Percentiles rank a stretch among this genome's conserved stretches.
Evolutionary conservation across 2,797 vertebrate genomes (phyloP).

Genomic region (Chaunax sp.): DNA sequence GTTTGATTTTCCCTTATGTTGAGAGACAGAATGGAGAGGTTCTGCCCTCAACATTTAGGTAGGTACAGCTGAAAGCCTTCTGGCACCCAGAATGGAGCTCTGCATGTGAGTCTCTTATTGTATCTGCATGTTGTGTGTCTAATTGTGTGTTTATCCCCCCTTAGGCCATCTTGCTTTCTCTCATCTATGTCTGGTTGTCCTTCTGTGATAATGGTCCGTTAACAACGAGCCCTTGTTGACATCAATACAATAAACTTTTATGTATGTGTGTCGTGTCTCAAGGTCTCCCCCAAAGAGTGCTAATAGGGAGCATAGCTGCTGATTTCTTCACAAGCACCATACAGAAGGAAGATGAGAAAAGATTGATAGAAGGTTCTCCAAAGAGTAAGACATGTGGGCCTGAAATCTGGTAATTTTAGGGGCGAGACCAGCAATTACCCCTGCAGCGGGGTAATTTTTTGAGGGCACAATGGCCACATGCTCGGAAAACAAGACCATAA

Average conservation of each 20-base stretch:
- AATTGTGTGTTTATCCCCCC: conserved; percentile 14
- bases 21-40: conserved; percentile 31
- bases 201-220: conserved; percentile 39
- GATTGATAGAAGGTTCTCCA: neutral
- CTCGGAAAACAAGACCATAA: too few relatives aligned
- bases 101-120: conserved; percentile 15
- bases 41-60: conserved; percentile 36
- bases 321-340: conserved; percentile 8
- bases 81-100: conserved; percentile 25
- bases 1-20: conserved; percentile 5
- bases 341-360: conserved; percentile 1
- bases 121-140: conserved; percentile 13
- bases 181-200: conserved; percentile 29
- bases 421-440: too few relatives aligned
- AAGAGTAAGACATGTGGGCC: neutral
- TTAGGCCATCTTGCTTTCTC: conserved; percentile 35
- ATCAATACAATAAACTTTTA: conserved; percentile 36
- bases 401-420: too few relatives aligned
- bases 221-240: conserved; percentile 38
- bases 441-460: too few relatives aligned
- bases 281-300: conserved; percentile 5
- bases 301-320: neutral
- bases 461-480: too few relatives aligned
- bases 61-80: conserved; percentile 35
- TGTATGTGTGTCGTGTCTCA: conserved; percentile 20